Base-by-base conservation (phyloP, 2,888 invertebrate species). In the Cephonodes hylas region DNA sequence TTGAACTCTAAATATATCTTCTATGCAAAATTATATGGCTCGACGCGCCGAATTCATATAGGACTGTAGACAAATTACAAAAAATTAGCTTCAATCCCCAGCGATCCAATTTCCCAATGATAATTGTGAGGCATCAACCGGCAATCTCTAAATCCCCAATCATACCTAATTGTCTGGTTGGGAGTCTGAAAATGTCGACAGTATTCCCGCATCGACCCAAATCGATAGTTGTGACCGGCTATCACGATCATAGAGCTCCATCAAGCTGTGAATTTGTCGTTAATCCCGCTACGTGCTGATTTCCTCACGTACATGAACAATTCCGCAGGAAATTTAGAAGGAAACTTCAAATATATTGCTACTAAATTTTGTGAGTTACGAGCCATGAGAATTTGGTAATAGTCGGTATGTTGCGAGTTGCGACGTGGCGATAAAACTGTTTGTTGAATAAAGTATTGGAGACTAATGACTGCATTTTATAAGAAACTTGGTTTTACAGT, bases 211-310 rank as follows among this genome's bases (percentile, higher is more conserved):
- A 27, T 22, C 58, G n/a, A 53, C 56, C 53, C 60, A 48, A 63
- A 57, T 66, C 38, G 42, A 42, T 59, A 44, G 38, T 22, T 63
- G 61, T 63, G 48, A 42, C 63, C 64, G 60, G 25, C 59, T 70
- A 68, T 67, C 64, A 64, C 64, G 61, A 66, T 66, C 68, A 60
- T 61, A 63, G 69, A 48, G 63, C 65, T 64, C 68, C 63, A 66
- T 73, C 69, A 66, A 67, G 34, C 45, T 38, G 65, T 42, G 62
- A 66, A 74, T 70, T 67, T 66, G 64, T 67, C 68, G 65, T 67
- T 68, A 67, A 68, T 62, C 66, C 65, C 63, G 22, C 62, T 63
- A 64, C 66, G 67, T 66, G 66, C 4, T 45, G 60, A 59, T 44
- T 58, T 59, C 42, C 58, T 58, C 72, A 73, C 70, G 69, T 72